phyloP scores from a whole-genome alignment of 2,113 vertebrate genomes.

The Smithornis capensis region DNA sequence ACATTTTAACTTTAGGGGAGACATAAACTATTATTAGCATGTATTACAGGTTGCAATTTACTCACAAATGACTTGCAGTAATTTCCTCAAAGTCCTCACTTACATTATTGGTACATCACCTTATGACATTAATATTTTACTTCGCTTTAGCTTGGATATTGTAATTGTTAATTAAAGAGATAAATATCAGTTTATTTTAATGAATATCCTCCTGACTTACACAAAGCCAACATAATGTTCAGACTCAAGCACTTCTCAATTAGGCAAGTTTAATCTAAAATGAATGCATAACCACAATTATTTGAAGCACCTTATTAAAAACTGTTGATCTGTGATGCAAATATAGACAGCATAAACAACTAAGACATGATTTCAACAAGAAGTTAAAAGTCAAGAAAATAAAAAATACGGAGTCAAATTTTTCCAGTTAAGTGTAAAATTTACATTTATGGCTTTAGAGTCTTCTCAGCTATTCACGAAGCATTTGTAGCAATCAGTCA shows the following conservation, averaged over 20 bases:
- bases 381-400: background rate
- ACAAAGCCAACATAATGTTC: background rate
- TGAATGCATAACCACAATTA: background rate
- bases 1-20: background rate
- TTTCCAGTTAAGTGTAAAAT: background rate
- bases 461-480: background rate
- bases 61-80: background rate
- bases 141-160: background rate
- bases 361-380: background rate
- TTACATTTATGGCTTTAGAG: background rate
- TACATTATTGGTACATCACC: background rate
- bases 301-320: background rate
- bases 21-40: background rate
- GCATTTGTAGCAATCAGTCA: background rate
- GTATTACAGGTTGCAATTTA: background rate
- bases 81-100: background rate
- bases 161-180: background rate
- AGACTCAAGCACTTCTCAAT: background rate
- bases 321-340: background rate
- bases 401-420: background rate
- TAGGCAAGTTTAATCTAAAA: background rate
- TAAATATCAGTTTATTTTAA: background rate
- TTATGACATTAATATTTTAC: background rate
- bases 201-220: background rate
- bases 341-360: background rate